phyloP scores from a whole-genome alignment of 2,113 vertebrate genomes.

The human (Homo sapiens) region GRCh38 chr6:164869001-164869500 shows the following conservation, averaged over 20 bases:
- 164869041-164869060: neutral
- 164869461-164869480: no score
- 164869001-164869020: neutral
- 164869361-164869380: fast-evolving
- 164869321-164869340: neutral
- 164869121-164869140: neutral
- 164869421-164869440: neutral
- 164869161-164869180: neutral
- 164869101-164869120: neutral
- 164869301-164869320: no score
- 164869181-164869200: neutral
- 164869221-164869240: neutral
- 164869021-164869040: neutral
- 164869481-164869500: neutral
- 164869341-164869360: fast-evolving
- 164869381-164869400: neutral
- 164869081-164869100: neutral
- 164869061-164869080: neutral
- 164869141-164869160: no score
- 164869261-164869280: neutral
- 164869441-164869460: fast-evolving
- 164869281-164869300: neutral
- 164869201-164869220: neutral
- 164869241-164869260: neutral
- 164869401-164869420: neutral